A percentile compares a stretch with the other conserved stretches of the same genome.
phyloP scores from a whole-genome alignment of 2,113 vertebrate genomes.

The Istiophorus platypterus region DNA sequence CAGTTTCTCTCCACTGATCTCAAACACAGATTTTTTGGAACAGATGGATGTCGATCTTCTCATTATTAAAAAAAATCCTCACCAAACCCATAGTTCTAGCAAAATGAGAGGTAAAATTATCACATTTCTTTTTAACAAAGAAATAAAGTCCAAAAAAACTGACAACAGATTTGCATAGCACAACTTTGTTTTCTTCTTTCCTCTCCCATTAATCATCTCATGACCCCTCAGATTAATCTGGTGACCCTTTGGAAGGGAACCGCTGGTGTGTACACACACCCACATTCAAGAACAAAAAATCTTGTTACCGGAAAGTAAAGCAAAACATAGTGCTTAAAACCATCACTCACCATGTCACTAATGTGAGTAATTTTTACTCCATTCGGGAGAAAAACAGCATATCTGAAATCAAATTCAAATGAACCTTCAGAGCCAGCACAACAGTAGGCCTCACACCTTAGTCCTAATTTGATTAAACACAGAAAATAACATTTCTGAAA shows the following conservation, averaged over 20 bases:
- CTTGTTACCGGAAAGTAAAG: not conserved
- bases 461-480: conserved; percentile 30
- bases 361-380: not conserved
- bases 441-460: conserved; percentile 10
- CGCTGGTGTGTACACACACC: no score
- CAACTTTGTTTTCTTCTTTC: no score
- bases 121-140: no score
- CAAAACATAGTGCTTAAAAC: not conserved
- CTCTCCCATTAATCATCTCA: no score
- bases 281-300: no score
- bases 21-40: not conserved
- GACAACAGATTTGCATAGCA: no score
- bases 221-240: no score
- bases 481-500: not conserved
- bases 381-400: not conserved
- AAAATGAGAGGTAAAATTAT: no score
- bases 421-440: conserved; percentile 1
- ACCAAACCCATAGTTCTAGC: no score
- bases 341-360: not conserved
- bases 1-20: not conserved
- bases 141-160: no score
- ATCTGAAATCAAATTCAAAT: not conserved
- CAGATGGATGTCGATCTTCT: not conserved
- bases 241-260: no score
- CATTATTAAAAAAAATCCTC: no score